Base-by-base conservation (phyloP, 2,113 vertebrate species). In the Chaenogobius annularis region DNA sequence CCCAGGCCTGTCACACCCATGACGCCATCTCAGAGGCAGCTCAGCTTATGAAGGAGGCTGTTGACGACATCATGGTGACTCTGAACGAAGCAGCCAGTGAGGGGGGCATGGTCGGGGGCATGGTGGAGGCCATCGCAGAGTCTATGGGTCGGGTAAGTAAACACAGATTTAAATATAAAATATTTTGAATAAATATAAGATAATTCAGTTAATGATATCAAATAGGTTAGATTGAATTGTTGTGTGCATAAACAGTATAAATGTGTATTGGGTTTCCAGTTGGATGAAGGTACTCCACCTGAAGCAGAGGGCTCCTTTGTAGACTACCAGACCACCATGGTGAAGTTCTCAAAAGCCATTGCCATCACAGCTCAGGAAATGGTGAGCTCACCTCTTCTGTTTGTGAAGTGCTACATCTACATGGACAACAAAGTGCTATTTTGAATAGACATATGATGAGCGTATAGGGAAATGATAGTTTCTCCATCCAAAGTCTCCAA, bases 301-400 rank as follows among this genome's bases (percentile, higher is more conserved):
- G 97, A 99, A 82, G 94, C 96, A 0, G 95, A 96, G 67, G 97
- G 97, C 66, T 96, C 95, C 0, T 99, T 98, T 83, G 98, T 99
- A 46, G 98, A 99, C 87, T 99, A 97, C 89, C 98, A 99, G 92
- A 99, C 98, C 14, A 98, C 97, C 0, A 98, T 97, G 92, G 98
- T 99, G 75, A 99, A 98, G 89, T 98, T 95, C 64, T 98, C 96
- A 78, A 99, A 98, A 91, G 96, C 96, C 59, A 96, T 99, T 50
- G 96, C 97, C 0, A 96, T 99, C 72, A 98, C 96, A 5, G 95
- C 98, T 43, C 98, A 99, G 85, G 98, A 99, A 91, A 99, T 99
- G 98, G 98, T 99, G 91, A 96, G 94, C 58, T 64, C 37, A 40
- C 7, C 26, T 31, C 23, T 14, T 61, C 64, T 72, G 74, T 35